phyloP scores from a whole-genome alignment of 2,888 invertebrate species.

The Anthophora plumipes region DNA sequence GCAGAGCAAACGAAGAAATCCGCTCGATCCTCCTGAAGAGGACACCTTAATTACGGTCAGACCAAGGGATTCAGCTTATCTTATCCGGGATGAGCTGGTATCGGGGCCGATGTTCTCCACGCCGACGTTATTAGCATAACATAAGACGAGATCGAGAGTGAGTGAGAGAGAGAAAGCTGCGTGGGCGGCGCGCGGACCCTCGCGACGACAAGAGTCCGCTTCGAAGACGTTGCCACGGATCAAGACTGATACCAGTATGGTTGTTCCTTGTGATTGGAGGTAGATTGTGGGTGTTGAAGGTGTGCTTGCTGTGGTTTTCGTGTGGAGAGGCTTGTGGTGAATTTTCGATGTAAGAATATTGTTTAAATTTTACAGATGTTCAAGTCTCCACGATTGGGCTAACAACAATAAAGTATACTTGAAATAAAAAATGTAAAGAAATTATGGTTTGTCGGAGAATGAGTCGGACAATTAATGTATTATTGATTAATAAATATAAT shows the following conservation, averaged over 20 bases:
- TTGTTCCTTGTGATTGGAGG: constrained; percentile 28
- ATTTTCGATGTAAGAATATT: neutral
- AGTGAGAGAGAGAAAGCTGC: constrained; percentile 58
- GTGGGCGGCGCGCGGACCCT: constrained; percentile 67
- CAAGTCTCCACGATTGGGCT: no score
- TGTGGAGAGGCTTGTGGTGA: neutral
- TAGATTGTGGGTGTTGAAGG: neutral
- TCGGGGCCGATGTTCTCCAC: constrained; percentile 66
- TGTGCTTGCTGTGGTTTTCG: neutral
- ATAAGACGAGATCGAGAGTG: constrained; percentile 64
- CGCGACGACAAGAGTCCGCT: constrained; percentile 47
- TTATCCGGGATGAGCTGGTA: constrained; percentile 70
- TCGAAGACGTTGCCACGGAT: constrained; percentile 36
- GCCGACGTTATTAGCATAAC: constrained; percentile 73
- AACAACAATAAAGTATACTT: no score
- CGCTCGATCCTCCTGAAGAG: constrained; percentile 17
- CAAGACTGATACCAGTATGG: constrained; percentile 18
- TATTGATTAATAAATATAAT: no score
- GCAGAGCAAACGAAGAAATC: constrained; percentile 20
- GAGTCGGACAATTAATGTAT: no score
- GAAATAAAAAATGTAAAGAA: no score
- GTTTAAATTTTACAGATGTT: no score
- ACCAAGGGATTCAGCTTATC: constrained; percentile 61
- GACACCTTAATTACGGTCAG: constrained; percentile 66
- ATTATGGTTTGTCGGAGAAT: no score